Evolutionary conservation across 2,113 vertebrate species (phyloP).

Genomic region (Telmatochromis brichardi): DNA sequence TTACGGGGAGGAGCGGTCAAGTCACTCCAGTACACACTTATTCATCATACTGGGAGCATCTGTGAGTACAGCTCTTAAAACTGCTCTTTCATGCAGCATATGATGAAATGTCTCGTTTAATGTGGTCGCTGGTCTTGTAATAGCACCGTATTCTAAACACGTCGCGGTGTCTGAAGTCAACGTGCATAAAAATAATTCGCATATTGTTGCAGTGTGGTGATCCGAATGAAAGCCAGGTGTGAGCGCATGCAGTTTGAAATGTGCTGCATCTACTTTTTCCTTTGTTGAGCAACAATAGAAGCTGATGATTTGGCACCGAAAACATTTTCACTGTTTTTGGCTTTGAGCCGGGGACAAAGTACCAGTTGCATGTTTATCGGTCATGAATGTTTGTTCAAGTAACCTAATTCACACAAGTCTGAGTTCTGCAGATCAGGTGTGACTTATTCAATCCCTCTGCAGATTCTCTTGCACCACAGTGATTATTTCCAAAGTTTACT

Average conservation of each 20-base stretch:
- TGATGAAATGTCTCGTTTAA: background rate
- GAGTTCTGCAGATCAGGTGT: background rate
- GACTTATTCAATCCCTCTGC: background rate
- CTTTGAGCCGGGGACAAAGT: background rate
- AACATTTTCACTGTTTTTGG: background rate
- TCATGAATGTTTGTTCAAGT: background rate
- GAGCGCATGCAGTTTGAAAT: background rate
- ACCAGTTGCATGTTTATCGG: background rate
- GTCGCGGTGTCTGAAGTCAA: background rate
- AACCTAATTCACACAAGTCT: background rate
- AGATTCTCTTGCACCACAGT: background rate
- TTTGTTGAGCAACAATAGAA: background rate
- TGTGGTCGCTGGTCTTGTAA: background rate
- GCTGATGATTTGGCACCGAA: background rate
- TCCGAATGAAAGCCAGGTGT: background rate
- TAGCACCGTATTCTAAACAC: background rate
- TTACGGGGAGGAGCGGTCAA: slow-evolving; percentile 64
- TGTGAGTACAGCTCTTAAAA: slow-evolving; percentile 65
- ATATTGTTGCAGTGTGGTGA: background rate
- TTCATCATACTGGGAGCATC: slow-evolving; percentile 84
- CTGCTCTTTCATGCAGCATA: background rate
- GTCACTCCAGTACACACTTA: slow-evolving; percentile 60
- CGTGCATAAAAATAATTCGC: background rate
- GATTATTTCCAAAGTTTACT: background rate
- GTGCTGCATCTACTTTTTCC: slow-evolving; percentile 1